phyloP scores from a whole-genome alignment of 1,140 invertebrate species.

The Nasonia giraulti region DNA sequence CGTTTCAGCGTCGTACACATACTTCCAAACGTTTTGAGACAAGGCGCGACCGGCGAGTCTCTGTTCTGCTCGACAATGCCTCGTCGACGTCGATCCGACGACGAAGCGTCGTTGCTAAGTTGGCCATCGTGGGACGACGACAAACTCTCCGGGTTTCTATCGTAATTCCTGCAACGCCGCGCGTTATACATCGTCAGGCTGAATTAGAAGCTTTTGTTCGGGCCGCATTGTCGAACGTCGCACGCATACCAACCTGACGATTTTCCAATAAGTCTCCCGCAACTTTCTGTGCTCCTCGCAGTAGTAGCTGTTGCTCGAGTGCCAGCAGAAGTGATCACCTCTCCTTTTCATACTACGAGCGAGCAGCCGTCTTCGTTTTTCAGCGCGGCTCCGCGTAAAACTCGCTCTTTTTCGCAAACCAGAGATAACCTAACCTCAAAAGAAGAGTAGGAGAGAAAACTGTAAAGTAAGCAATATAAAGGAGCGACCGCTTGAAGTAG shows the following conservation, averaged over 20 bases:
- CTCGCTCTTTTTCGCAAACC: not conserved
- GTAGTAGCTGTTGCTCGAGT: not conserved
- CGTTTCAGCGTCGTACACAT: not conserved
- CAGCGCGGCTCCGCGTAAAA: not conserved
- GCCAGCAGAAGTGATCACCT: not conserved
- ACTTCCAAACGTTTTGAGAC: not conserved
- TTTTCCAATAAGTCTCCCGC: not conserved
- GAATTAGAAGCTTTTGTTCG: not conserved
- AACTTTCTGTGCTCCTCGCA: constrained; percentile 8
- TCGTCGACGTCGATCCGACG: not conserved
- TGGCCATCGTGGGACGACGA: not conserved
- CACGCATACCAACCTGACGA: not conserved
- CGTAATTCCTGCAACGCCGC: not conserved
- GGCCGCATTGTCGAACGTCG: no score
- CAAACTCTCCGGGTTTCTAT: not conserved
- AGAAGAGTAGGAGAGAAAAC: not conserved
- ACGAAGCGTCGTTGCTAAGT: not conserved
- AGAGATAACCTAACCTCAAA: not conserved
- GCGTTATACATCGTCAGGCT: not conserved
- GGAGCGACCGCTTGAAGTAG: not conserved
- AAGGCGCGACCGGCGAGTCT: constrained; percentile 10
- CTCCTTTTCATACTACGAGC: not conserved
- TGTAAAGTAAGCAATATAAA: constrained; percentile 2
- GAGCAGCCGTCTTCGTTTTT: not conserved
- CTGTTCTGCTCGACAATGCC: not conserved